These are phyloP conservation scores for Eristalis arbustorum DNA, from an alignment of 2,888 invertebrate species.

Conservation along the genomic window DNA sequence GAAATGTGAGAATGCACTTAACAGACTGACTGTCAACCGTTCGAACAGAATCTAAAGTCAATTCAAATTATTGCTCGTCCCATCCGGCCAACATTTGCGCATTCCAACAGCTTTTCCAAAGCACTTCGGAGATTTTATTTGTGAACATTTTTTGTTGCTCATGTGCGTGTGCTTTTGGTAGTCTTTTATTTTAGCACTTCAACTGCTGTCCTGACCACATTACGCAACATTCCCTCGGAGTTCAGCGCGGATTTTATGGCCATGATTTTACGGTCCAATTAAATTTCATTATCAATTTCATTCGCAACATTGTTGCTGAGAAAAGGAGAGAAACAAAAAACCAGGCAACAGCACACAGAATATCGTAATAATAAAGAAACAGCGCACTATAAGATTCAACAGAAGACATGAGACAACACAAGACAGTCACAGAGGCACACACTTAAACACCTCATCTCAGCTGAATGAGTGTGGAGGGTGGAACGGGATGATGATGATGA, in stretches of 20 bases:
- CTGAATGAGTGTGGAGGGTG: background rate
- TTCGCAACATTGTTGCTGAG: constrained; percentile 46
- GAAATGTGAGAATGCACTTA: background rate
- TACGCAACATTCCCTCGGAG: constrained; percentile 18
- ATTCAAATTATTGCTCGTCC: background rate
- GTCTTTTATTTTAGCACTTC: constrained; percentile 4
- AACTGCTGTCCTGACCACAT: constrained; percentile 1
- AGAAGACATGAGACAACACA: background rate
- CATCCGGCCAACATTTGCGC: background rate
- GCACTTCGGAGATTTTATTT: background rate
- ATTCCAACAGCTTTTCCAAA: background rate
- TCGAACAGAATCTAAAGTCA: background rate
- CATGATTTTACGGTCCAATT: constrained; percentile 42
- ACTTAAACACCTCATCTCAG: background rate
- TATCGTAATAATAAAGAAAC: background rate
- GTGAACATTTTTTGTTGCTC: background rate
- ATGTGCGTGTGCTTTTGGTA: background rate
- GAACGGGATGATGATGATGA: background rate
- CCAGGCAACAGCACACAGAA: too few relatives aligned
- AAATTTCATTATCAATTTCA: constrained; percentile 60
- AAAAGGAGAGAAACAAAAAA: background rate
- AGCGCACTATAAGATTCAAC: background rate
- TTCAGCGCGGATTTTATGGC: constrained; percentile 30
- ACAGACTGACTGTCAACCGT: background rate
- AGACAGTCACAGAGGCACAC: background rate